phyloP scores from a whole-genome alignment of 2,113 vertebrate species.

The Guaruba guarouba region DNA sequence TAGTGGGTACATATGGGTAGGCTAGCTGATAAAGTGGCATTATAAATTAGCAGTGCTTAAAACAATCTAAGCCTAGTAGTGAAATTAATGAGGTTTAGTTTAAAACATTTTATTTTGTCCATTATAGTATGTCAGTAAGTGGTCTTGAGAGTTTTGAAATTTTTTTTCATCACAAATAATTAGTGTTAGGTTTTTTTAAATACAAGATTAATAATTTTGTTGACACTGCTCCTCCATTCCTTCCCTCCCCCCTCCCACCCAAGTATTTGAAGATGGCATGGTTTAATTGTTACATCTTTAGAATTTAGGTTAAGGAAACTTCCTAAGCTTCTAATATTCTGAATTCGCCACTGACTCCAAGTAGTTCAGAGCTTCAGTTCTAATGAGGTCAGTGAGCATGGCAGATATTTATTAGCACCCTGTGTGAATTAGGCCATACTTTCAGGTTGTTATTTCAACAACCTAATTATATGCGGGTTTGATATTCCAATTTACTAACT shows the following conservation, averaged over 20 bases:
- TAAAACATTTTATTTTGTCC: background rate
- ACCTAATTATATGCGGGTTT: constrained; percentile 61
- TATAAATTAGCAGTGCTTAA: background rate
- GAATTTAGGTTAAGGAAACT: constrained; percentile 49
- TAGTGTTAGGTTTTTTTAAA: background rate
- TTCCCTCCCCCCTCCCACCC: background rate
- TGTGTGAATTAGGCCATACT: constrained; percentile 55
- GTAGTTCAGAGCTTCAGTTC: constrained; percentile 25
- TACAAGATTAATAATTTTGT: background rate
- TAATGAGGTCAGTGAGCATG: constrained; percentile 54
- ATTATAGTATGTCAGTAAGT: background rate
- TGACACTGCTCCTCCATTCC: background rate
- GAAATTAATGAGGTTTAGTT: background rate
- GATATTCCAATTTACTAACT: constrained; percentile 49
- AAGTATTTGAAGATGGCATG: background rate
- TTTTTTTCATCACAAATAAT: background rate
- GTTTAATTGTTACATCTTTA: background rate
- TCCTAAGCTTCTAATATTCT: background rate
- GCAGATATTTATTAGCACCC: constrained; percentile 46
- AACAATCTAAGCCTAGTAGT: background rate
- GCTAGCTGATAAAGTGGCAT: background rate
- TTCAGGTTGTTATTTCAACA: constrained; percentile 45
- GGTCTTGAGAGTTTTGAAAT: background rate
- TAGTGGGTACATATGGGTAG: background rate
- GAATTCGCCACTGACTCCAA: constrained; percentile 3